Evolutionary conservation across 1,140 invertebrate genomes (phyloP).

Genomic region (Heliconius nattereri): DNA sequence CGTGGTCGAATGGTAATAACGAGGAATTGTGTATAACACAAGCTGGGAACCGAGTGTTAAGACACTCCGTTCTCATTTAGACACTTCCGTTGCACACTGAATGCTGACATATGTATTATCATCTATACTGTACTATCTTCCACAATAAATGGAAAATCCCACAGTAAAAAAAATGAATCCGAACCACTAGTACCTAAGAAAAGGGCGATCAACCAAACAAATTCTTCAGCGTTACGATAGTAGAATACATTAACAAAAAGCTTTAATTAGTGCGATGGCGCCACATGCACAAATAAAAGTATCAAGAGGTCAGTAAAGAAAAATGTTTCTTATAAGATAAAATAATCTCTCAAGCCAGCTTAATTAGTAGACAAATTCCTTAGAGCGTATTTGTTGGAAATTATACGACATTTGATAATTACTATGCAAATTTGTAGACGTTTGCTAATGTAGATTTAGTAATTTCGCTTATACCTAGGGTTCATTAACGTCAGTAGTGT

Average conservation of each 20-base stretch:
- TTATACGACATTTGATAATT: conserved; percentile 36
- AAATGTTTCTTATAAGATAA: not conserved
- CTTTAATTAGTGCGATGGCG: too few relatives aligned
- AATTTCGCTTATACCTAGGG: conserved; percentile 10
- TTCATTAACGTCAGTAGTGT: not conserved
- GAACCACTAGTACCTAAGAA: too few relatives aligned
- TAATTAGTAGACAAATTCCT: conserved; percentile 25
- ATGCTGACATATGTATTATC: too few relatives aligned
- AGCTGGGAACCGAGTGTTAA: too few relatives aligned
- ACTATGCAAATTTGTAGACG: conserved; percentile 33
- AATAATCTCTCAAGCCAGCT: conserved; percentile 1
- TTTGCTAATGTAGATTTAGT: conserved; percentile 14
- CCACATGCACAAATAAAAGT: not conserved
- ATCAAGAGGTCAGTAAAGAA: not conserved
- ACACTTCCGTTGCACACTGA: too few relatives aligned
- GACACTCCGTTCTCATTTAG: too few relatives aligned
- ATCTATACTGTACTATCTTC: too few relatives aligned
- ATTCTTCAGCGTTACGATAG: not conserved
- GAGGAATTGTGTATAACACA: too few relatives aligned
- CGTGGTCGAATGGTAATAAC: too few relatives aligned
- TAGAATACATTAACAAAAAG: not conserved
- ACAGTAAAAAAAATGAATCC: too few relatives aligned
- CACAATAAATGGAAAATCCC: too few relatives aligned
- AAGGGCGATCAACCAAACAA: too few relatives aligned
- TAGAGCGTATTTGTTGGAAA: conserved; percentile 23